phyloP scores from a whole-genome alignment of 2,888 invertebrate genomes.

The Thera britannica region DNA sequence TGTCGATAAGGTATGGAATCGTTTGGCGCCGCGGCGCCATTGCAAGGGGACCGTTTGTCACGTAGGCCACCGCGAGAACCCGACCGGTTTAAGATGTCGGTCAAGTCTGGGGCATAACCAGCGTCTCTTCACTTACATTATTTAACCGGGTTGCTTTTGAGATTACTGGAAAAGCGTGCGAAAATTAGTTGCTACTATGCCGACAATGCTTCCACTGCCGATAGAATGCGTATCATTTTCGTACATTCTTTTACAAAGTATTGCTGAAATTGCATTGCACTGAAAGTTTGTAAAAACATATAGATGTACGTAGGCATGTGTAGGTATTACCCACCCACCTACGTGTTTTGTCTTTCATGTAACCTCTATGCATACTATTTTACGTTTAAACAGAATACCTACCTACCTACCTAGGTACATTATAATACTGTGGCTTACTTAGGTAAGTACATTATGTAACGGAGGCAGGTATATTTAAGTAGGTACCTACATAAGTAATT shows the following conservation, averaged over 20 bases:
- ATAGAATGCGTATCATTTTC: background rate
- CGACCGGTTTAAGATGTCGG: conserved; percentile 57
- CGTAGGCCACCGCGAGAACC: conserved; percentile 77
- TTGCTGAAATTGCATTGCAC: background rate
- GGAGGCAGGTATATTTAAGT: background rate
- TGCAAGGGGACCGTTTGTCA: conserved; percentile 76
- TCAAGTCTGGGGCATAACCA: conserved; percentile 26
- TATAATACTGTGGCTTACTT: background rate
- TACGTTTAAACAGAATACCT: background rate
- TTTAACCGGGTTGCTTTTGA: conserved; percentile 50
- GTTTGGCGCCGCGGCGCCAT: conserved; percentile 82
- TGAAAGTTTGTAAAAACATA: background rate
- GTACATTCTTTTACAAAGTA: background rate
- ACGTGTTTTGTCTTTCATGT: conserved; percentile 27
- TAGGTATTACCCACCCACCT: background rate
- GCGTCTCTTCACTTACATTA: conserved; percentile 36
- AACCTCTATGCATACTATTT: conserved; percentile 36
- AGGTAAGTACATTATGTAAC: background rate
- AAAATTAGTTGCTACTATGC: conserved; percentile 40
- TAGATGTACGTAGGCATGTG: background rate
- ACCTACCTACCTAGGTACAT: background rate
- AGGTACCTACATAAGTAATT: background rate
- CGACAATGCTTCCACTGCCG: conserved; percentile 11
- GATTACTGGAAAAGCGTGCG: conserved; percentile 60
- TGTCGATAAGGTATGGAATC: conserved; percentile 78